A percentile compares a stretch with the other conserved stretches of the same genome.
These are phyloP conservation scores for Chauna torquata DNA, from an alignment of 2,113 vertebrate genomes.

Conservation along the genomic window DNA sequence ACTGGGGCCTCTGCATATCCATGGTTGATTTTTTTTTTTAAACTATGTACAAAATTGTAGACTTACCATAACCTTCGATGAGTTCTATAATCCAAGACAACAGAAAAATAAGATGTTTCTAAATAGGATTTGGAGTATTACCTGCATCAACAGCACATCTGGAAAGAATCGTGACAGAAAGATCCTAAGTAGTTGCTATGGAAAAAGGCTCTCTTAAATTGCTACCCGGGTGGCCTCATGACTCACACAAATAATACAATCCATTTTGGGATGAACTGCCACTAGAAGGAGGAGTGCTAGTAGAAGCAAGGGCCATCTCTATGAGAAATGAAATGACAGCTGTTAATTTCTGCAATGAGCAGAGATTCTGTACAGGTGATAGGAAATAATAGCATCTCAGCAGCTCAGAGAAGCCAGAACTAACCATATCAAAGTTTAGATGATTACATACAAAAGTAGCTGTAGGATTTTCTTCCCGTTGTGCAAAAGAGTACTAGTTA, in stretches of 20 bases:
- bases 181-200: slow-evolving; percentile 45
- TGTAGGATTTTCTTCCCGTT: neutral
- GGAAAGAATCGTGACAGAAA: slow-evolving; percentile 68
- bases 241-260: slow-evolving; percentile 56
- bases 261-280: slow-evolving; percentile 37
- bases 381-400: neutral
- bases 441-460: neutral
- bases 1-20: neutral
- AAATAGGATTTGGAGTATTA: slow-evolving; percentile 53
- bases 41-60: neutral
- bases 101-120: neutral
- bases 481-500: neutral
- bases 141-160: slow-evolving; percentile 71
- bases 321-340: neutral
- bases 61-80: neutral
- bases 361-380: neutral
- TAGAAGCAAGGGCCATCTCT: neutral
- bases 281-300: neutral
- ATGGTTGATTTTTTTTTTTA: neutral
- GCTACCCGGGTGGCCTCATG: slow-evolving; percentile 65
- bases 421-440: neutral
- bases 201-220: slow-evolving; percentile 66
- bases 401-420: neutral
- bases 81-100: neutral
- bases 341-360: slow-evolving; percentile 12